These are phyloP conservation scores for Sipha flava DNA, from an alignment of 1,140 invertebrate species.

Conservation along the genomic window DNA sequence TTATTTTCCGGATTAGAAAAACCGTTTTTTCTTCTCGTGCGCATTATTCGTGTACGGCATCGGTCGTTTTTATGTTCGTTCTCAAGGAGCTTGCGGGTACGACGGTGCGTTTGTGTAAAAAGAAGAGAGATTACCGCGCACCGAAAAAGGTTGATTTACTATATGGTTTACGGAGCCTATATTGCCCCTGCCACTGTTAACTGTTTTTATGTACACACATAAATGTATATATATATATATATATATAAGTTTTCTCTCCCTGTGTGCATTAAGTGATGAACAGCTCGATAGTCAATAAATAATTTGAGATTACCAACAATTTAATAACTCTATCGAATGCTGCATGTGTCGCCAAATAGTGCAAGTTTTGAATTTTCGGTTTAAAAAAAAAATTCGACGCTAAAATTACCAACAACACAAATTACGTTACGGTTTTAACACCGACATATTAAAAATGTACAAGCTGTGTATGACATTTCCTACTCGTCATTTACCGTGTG, in stretches of 20 bases:
- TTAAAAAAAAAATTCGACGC: neutral
- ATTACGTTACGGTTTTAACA: no score
- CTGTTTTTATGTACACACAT: neutral
- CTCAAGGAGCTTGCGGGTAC: neutral
- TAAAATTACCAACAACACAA: no score
- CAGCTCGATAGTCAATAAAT: constrained; percentile 1
- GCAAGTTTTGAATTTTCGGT: neutral
- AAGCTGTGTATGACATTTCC: no score
- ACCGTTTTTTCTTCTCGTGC: neutral
- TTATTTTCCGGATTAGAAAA: constrained; percentile 30
- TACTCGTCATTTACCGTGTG: no score
- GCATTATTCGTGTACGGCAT: neutral
- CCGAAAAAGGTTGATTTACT: constrained; percentile 16
- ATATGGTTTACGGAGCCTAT: neutral
- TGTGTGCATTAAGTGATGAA: no score
- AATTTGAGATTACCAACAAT: neutral
- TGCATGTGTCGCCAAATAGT: no score
- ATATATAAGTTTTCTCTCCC: neutral
- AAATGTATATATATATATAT: constrained; percentile 13
- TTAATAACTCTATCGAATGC: neutral
- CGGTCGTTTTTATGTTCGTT: neutral
- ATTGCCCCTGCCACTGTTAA: neutral
- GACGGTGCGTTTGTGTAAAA: neutral
- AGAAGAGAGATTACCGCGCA: neutral
- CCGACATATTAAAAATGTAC: no score